Evolutionary conservation across 2,113 vertebrate genomes (phyloP).

Genomic region (Hippocampus barbouri): DNA sequence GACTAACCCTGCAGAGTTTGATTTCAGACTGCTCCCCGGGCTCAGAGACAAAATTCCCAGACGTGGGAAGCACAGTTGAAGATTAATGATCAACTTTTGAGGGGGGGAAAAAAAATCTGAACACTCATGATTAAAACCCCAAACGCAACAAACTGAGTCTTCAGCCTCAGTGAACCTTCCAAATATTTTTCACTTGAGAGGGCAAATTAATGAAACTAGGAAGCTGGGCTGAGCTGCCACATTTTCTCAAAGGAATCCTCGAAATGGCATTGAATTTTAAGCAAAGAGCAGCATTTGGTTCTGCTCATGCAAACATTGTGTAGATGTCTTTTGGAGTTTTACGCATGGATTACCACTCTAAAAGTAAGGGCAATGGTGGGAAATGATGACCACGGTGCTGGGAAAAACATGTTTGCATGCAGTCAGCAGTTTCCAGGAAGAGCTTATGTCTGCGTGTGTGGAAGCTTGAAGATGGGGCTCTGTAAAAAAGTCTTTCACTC

Average conservation of each 20-base stretch:
- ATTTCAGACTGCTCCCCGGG: slow-evolving; percentile 34
- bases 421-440: slow-evolving; percentile 30
- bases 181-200: slow-evolving; percentile 33
- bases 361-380: slow-evolving; percentile 38
- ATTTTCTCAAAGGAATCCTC: slow-evolving; percentile 18
- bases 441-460: slow-evolving; percentile 10
- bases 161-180: slow-evolving; percentile 8
- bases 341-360: slow-evolving; percentile 20
- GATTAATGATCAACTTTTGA: slow-evolving; percentile 25
- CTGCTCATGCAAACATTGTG: not conserved
- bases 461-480: slow-evolving; percentile 20
- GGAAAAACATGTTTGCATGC: slow-evolving; percentile 31
- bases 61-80: slow-evolving; percentile 18
- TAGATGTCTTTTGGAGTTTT: slow-evolving; percentile 11
- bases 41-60: slow-evolving; percentile 48
- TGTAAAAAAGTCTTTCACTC: slow-evolving; percentile 1
- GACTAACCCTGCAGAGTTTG: slow-evolving; percentile 41
- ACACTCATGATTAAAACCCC: slow-evolving; percentile 19
- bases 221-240: slow-evolving; percentile 14
- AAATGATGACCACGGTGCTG: slow-evolving; percentile 38
- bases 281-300: slow-evolving; percentile 21
- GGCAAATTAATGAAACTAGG: slow-evolving; percentile 24
- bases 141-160: slow-evolving; percentile 3
- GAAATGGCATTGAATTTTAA: slow-evolving; percentile 22
- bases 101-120: slow-evolving; percentile 11